Base-by-base conservation (phyloP, 2,888 invertebrate species). In the Drosophila prolongata region DNA sequence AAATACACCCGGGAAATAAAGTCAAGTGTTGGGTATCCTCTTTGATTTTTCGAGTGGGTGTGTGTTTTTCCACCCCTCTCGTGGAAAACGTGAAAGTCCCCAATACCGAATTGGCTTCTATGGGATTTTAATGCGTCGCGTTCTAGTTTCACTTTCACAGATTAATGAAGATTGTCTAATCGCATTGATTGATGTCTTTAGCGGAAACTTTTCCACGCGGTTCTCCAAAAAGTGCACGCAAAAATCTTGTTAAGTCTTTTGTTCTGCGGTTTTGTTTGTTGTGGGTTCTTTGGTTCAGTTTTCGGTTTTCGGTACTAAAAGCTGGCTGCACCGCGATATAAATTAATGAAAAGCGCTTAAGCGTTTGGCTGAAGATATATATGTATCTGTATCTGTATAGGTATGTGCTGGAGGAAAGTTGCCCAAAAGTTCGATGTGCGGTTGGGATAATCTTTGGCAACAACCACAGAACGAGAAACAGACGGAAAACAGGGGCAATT, bases 291-390 rank as follows among this genome's bases (percentile, higher is more conserved):
- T n/a, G 57, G 38, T 50, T 40, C 14, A 10, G 62, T 59, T 62
- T 59, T 34, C 27, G 59, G 38, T 13, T 57, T 57, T 27, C 27
- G 56, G 16, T 50, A 19, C 8, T 44, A 35, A 56, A 46, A n/a
- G 46, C 47, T 34, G 14, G 53, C 57, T 35, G 35, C 46, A 57
- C 58, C 61, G 66, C 66, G 46, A 35, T 40, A 67, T 66, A 67
- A 67, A 67, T 80, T 85, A 85, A 82, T 82, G 84, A 86, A 82
- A 80, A 80, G 78, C 80, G 67, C 78, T 79, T 76, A 79, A 81
- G 78, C 81, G 75, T 24, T 47, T 14, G 27, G 24, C 27, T 40
- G 5, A 13, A 16, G 43, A 43, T 37, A 37, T 27, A 19, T 30
- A 8, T 34, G 13, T 34, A 14, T 34, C 10, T 40, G 47, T 16